Evolutionary conservation across 2,888 invertebrate species (phyloP).

Genomic region (Tachina grossa): DNA sequence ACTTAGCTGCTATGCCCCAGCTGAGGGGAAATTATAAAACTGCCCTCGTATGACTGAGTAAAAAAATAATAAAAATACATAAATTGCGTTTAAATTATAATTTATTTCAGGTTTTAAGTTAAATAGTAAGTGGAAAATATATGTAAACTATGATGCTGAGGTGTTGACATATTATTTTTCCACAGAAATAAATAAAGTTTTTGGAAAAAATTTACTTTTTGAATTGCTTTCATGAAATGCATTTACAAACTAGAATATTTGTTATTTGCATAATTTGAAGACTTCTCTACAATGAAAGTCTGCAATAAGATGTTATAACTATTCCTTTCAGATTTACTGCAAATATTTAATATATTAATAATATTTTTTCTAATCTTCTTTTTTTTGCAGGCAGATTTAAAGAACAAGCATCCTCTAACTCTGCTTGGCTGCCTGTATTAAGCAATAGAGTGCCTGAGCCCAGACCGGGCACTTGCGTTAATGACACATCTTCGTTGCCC

Average conservation of each 20-base stretch:
- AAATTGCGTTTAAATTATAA: conserved; percentile 56
- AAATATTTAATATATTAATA: not conserved
- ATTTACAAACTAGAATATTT: not conserved
- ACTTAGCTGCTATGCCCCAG: too few species aligned
- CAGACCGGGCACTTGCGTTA: conserved; percentile 96
- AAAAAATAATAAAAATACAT: not conserved
- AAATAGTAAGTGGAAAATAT: not conserved
- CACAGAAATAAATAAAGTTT: not conserved
- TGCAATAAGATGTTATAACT: too few species aligned
- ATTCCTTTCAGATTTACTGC: too few species aligned
- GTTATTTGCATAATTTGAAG: too few species aligned
- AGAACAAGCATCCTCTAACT: conserved; percentile 95
- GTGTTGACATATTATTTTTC: conserved; percentile 52
- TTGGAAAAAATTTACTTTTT: not conserved
- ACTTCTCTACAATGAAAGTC: too few species aligned
- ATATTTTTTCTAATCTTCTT: conserved; percentile 14
- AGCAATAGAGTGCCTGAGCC: conserved; percentile 96
- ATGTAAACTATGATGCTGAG: conserved; percentile 19
- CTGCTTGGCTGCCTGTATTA: conserved; percentile 97
- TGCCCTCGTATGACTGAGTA: not conserved
- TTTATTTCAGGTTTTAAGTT: conserved; percentile 35
- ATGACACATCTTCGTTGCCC: conserved; percentile 95
- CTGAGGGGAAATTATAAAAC: not conserved
- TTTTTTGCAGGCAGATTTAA: conserved; percentile 87
- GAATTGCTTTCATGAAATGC: conserved; percentile 30